Conservation (phyloP, 2,113 vertebrate species). For the Crotalus tigris region DNA sequence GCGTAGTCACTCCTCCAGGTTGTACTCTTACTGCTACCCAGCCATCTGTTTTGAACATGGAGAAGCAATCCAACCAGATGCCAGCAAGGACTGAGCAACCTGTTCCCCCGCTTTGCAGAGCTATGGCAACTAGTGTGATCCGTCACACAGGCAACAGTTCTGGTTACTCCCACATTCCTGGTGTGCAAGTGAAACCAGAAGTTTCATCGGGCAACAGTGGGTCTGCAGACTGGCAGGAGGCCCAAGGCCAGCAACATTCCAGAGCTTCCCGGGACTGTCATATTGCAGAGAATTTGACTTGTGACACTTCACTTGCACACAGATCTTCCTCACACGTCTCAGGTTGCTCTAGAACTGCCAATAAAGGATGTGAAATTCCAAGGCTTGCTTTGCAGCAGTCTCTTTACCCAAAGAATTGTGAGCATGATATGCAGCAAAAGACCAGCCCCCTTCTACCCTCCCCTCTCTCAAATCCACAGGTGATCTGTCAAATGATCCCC, state of each 20-base stretch:
- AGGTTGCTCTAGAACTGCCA: conserved; percentile 12
- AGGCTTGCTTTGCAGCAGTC: conserved; percentile 22
- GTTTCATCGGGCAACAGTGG: background rate
- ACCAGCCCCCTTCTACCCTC: conserved; percentile 63
- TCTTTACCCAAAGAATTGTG: conserved; percentile 61
- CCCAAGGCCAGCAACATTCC: background rate
- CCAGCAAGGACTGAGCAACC: conserved; percentile 39
- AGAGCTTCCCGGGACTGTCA: conserved; percentile 31
- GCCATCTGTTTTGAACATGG: conserved; percentile 34
- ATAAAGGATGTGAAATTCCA: conserved; percentile 41
- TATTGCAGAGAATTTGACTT: background rate
- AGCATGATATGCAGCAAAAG: conserved; percentile 64
- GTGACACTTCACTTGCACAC: conserved; percentile 31
- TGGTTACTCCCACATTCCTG: conserved; percentile 68
- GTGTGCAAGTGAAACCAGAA: conserved; percentile 26
- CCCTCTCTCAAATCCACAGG: conserved; percentile 69
- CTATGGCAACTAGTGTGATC: conserved; percentile 86
- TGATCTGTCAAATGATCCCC: conserved; percentile 92
- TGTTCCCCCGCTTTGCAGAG: conserved; percentile 61
- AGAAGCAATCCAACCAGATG: conserved; percentile 50
- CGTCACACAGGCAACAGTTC: conserved; percentile 80
- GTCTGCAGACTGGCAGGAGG: conserved; percentile 30
- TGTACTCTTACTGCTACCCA: conserved; percentile 29
- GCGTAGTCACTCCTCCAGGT: conserved; percentile 40
- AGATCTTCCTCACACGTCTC: conserved; percentile 43